Evolutionary conservation across 2,888 invertebrate species (phyloP).

Genomic region (Callimorpha dominula): DNA sequence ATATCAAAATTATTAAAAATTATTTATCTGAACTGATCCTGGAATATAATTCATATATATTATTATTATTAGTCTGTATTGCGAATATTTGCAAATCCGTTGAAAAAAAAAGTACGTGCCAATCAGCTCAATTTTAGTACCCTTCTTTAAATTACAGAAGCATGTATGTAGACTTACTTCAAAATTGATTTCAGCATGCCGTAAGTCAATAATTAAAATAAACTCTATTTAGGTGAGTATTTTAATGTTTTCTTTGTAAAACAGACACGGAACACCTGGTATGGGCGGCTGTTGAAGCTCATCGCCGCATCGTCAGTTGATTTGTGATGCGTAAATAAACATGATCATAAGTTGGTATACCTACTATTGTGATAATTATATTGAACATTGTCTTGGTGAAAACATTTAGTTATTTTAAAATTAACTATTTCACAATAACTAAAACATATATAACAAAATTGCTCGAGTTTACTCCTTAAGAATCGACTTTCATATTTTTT

Average conservation of each 20-base stretch:
- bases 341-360: background rate
- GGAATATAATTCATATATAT: no score
- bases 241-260: background rate
- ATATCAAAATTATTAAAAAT: no score
- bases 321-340: background rate
- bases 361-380: background rate
- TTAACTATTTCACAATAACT: no score
- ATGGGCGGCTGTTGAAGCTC: background rate
- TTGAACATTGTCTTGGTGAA: no score
- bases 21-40: no score
- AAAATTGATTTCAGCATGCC: background rate
- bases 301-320: background rate
- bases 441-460: no score
- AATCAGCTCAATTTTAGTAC: background rate
- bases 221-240: background rate
- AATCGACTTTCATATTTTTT: no score
- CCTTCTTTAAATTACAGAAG: background rate
- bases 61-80: no score
- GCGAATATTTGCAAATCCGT: no score
- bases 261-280: background rate
- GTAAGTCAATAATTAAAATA: background rate
- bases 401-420: no score
- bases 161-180: background rate
- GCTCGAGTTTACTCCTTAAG: no score
- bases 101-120: no score